Evolutionary conservation across 2,797 vertebrate species (phyloP).

Genomic region (Sebastes diploproa): DNA sequence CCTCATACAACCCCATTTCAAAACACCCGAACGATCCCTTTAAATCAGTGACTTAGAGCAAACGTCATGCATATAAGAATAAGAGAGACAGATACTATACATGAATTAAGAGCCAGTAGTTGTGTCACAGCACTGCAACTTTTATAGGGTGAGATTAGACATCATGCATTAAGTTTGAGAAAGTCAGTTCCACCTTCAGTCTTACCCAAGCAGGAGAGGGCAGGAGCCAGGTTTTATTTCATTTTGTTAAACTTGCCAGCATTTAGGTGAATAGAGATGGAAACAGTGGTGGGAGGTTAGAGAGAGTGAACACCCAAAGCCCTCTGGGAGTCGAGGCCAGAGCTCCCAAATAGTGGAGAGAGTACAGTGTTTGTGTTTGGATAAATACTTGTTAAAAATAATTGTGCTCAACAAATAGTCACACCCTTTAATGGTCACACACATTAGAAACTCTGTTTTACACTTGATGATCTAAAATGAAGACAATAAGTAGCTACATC

Average conservation of each 20-base stretch:
- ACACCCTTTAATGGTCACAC: neutral
- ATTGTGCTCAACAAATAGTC: neutral
- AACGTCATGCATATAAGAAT: conserved; percentile 55
- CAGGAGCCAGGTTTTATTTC: conserved; percentile 87
- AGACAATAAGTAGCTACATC: neutral
- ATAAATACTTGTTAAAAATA: neutral
- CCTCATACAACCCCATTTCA: no score
- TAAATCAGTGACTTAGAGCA: conserved; percentile 13
- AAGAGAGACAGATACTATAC: neutral
- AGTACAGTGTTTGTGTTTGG: neutral
- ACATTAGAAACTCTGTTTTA: neutral
- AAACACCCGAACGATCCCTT: no score
- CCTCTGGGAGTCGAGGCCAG: conserved; percentile 82
- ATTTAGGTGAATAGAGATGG: conserved; percentile 87
- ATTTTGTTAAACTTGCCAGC: conserved; percentile 95
- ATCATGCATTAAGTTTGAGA: conserved; percentile 66
- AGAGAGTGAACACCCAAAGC: conserved; percentile 77
- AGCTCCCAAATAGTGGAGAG: conserved; percentile 29
- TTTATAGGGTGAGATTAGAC: conserved; percentile 1
- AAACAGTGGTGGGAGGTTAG: conserved; percentile 90
- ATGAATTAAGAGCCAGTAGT: conserved; percentile 1
- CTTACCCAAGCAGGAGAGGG: conserved; percentile 95
- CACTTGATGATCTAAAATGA: neutral
- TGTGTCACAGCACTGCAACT: conserved; percentile 44
- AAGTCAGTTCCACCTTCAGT: conserved; percentile 55